Percentiles rank a stretch among this genome's conserved stretches.
Conservation (phyloP, 2,113 vertebrate species). For the Engraulis encrasicolus region DNA sequence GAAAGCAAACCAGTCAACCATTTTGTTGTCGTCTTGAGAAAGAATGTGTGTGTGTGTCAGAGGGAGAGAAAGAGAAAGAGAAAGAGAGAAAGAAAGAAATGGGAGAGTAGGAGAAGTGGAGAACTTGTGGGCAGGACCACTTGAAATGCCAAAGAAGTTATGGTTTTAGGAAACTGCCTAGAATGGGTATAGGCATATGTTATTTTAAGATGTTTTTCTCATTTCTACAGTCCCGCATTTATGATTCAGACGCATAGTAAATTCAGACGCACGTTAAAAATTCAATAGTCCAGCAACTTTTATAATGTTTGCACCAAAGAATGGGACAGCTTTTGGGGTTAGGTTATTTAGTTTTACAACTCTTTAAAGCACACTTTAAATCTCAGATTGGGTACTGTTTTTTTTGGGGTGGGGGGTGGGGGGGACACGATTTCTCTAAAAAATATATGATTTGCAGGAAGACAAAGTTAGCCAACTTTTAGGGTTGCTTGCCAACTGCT, state of each 20-base stretch:
- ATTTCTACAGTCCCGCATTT: background rate
- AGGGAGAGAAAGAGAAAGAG: no score
- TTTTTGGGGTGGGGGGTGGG: no score
- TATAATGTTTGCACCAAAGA: background rate
- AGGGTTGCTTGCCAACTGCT: background rate
- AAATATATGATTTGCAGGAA: background rate
- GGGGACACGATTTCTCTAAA: background rate
- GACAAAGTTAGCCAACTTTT: background rate
- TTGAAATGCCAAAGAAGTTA: constrained; percentile 1
- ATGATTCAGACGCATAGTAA: background rate
- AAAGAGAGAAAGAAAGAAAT: background rate
- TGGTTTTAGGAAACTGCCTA: background rate
- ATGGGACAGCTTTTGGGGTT: background rate
- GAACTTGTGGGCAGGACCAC: background rate
- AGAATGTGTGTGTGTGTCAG: no score
- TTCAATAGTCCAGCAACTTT: background rate
- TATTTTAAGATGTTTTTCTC: constrained; percentile 8
- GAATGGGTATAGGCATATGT: background rate
- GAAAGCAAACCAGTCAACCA: constrained; percentile 15
- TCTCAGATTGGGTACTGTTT: background rate
- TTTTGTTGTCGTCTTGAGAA: constrained; percentile 7
- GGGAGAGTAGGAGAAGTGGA: no score
- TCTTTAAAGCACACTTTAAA: background rate
- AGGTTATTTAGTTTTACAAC: background rate
- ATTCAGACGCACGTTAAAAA: background rate